phyloP scores from a whole-genome alignment of 92 coral and sea anemone genomes.

The Heliopora coerulea region DNA sequence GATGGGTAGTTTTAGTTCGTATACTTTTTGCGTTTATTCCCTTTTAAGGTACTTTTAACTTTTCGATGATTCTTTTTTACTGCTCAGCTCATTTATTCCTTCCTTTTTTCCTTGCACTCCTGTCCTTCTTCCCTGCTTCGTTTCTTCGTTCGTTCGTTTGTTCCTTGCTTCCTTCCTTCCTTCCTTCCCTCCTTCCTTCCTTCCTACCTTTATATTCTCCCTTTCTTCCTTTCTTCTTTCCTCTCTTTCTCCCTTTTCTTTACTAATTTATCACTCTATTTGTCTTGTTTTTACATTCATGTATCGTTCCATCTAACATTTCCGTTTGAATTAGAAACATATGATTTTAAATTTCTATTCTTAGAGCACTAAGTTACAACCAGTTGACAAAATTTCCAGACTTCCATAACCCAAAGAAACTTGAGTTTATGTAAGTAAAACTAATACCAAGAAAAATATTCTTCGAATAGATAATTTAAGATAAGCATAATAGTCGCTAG shows the following conservation, averaged over 20 bases:
- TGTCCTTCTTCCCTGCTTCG: not conserved
- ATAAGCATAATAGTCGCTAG: no score
- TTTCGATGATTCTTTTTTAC: not conserved
- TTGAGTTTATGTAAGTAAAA: conserved; percentile 70
- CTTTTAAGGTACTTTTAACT: not conserved
- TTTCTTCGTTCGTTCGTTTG: not conserved
- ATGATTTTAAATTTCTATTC: not conserved
- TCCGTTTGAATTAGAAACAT: not conserved
- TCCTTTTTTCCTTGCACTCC: not conserved
- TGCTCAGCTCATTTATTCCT: not conserved
- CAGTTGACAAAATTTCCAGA: conserved; percentile 74
- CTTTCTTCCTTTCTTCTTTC: conserved; percentile 5
- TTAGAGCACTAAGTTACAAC: conserved; percentile 69
- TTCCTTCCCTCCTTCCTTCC: conserved; percentile 2
- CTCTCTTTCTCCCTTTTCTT: not conserved
- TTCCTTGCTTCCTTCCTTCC: not conserved
- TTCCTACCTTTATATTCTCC: conserved; percentile 5
- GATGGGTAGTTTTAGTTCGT: no score
- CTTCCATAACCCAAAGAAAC: conserved; percentile 62
- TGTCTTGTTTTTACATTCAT: not conserved
- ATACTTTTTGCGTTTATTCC: no score
- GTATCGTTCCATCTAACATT: not conserved
- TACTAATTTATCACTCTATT: not conserved
- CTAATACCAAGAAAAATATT: not conserved
- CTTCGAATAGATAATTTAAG: not conserved